Percentiles rank a stretch among this genome's conserved stretches.
phyloP scores from a whole-genome alignment of 1,140 invertebrate genomes.

The Dendrolimus kikuchii region DNA sequence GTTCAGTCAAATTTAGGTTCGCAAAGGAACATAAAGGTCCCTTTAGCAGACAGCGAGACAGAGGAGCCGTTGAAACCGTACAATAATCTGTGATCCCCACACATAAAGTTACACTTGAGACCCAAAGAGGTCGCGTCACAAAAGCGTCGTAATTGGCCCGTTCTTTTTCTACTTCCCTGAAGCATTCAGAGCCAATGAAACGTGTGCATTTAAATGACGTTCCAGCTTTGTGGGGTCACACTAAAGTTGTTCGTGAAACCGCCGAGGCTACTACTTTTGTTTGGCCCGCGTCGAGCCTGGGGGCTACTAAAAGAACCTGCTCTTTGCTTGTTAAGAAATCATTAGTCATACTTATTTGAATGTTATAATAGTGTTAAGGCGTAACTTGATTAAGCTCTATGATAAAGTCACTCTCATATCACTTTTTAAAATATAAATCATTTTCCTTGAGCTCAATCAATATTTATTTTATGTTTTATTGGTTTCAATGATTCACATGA shows the following conservation, averaged over 20 bases:
- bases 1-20: no score
- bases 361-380: constrained; percentile 1
- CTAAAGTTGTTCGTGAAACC: constrained; percentile 65
- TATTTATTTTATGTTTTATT: no score
- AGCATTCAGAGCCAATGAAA: constrained; percentile 71
- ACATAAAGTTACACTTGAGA: constrained; percentile 63
- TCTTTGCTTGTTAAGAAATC: constrained; percentile 60
- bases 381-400: no score
- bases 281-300: constrained; percentile 32
- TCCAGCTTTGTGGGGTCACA: constrained; percentile 69
- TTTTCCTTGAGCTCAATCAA: no score
- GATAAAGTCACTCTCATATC: no score
- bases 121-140: constrained; percentile 65
- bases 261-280: constrained; percentile 53
- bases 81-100: constrained; percentile 38
- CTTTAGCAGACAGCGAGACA: not conserved
- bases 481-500: no score
- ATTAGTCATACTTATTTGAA: constrained; percentile 65
- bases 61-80: constrained; percentile 34
- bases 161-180: constrained; percentile 68
- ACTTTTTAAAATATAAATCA: no score
- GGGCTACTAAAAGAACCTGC: constrained; percentile 59
- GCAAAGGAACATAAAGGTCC: no score
- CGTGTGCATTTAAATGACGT: constrained; percentile 72
- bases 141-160: constrained; percentile 69